phyloP scores from a whole-genome alignment of 1,140 invertebrate species.

The Bombus pyrosoma region DNA sequence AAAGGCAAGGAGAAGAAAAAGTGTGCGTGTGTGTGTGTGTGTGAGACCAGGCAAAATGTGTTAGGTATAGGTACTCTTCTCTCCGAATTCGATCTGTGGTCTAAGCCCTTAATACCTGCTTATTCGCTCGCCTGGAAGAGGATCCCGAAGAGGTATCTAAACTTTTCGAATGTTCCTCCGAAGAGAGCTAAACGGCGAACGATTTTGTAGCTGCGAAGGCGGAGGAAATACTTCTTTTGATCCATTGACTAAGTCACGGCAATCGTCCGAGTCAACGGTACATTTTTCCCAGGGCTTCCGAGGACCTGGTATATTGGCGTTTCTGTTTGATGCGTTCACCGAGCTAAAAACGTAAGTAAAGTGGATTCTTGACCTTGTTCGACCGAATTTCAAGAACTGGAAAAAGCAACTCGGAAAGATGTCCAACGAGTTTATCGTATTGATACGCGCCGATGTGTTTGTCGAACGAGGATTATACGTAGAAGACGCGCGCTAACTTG shows the following conservation, averaged over 20 bases:
- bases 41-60: slow-evolving; percentile 18
- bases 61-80: slow-evolving; percentile 58
- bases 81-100: slow-evolving; percentile 69
- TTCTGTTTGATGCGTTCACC: neutral
- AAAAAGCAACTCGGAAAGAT: neutral
- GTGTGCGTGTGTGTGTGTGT: neutral
- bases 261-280: slow-evolving; percentile 11
- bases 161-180: slow-evolving; percentile 69
- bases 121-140: slow-evolving; percentile 67
- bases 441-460: neutral
- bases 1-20: neutral
- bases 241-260: slow-evolving; percentile 57
- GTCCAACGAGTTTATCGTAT: neutral
- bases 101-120: slow-evolving; percentile 75
- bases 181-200: slow-evolving; percentile 65
- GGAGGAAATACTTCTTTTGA: slow-evolving; percentile 57
- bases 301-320: neutral
- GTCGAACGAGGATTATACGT: neutral
- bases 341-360: slow-evolving; percentile 20
- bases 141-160: slow-evolving; percentile 71
- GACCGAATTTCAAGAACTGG: neutral
- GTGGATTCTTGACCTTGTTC: neutral
- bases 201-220: slow-evolving; percentile 54
- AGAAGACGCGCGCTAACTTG: too few relatives aligned
- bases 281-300: neutral